Evolutionary conservation across 2,797 vertebrate species (phyloP), one percentile per base, ranked within the genome.

Genomic region (Rhinella marina): DNA sequence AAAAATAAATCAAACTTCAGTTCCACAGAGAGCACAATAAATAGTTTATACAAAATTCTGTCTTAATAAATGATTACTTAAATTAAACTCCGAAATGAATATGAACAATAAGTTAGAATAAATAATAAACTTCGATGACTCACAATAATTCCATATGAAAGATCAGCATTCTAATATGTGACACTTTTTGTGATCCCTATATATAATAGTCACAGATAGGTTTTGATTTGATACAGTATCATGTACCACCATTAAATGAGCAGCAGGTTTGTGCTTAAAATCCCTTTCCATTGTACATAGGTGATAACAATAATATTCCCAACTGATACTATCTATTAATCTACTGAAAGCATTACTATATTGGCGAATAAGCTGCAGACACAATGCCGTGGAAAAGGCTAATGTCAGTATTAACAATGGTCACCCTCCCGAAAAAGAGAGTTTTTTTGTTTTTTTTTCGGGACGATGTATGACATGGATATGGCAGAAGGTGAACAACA

Each of bases 1-100:
- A 99, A 99, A 99, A 99, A 99, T 99, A 99, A 99, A 99, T 98
- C 96, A 99, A 98, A 99, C 97, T 97, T 98, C 98, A 98, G 97
- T 98, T 98, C 97, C 98, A 99, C 98, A 99, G 97, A 98, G 97
- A 99, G 97, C 98, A 99, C 98, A 95, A 97, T 95, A 96, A 96
- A 95, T 98, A 98, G 96, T 99, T 98, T 97, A 96, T 99, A 99
- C 98, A 99, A 99, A 99, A 99, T 97, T 98, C 96, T 95, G 96
- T 99, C 97, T 97, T 98, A 96, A 97, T 98, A 96, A 96, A 99
- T 97, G 97, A 96, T 96, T 96, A 97, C 97, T 97, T 96, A 98
- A 98, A 97, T 97, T 95, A 97, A 97, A 87, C 95, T 96, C 96
- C 95, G 93, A 98, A 98, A 98, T 97, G 94, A 98, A 97, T 94